A percentile compares a stretch with the other conserved stretches of the same genome.
Conservation (phyloP, 1,140 invertebrate genomes). For the Drosophila kohkoa region DNA sequence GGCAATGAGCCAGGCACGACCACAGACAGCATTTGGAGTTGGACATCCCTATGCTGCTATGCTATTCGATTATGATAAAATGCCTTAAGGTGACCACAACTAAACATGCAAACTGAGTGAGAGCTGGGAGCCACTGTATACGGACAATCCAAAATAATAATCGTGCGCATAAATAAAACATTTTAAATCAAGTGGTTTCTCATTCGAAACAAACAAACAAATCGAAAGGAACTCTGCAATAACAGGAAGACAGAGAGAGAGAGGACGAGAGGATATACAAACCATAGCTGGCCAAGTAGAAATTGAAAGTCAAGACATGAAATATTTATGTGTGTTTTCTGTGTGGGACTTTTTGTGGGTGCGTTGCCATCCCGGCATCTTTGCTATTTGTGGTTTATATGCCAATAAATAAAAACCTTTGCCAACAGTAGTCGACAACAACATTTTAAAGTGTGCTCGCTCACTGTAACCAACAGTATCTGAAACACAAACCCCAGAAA, state of each 20-base stretch:
- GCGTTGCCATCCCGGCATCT: conserved; percentile 68
- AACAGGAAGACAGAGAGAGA: neutral
- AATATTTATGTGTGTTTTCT: conserved; percentile 71
- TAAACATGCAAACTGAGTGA: conserved; percentile 41
- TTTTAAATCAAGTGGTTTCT: conserved; percentile 76
- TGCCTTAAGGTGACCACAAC: conserved; percentile 70
- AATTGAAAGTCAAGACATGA: conserved; percentile 81
- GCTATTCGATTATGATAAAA: conserved; percentile 77
- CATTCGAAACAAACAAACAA: conserved; percentile 70
- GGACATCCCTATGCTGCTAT: conserved; percentile 51
- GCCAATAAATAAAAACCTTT: conserved; percentile 82
- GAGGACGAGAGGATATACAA: conserved; percentile 29
- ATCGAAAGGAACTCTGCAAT: conserved; percentile 53
- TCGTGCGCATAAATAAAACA: conserved; percentile 81
- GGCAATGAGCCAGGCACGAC: conserved; percentile 65
- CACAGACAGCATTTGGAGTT: conserved; percentile 40
- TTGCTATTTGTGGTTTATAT: conserved; percentile 81
- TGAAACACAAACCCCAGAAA: conserved; percentile 7
- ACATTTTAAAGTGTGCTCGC: conserved; percentile 69
- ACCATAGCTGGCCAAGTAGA: conserved; percentile 48
- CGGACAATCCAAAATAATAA: conserved; percentile 72
- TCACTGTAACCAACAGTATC: conserved; percentile 56
- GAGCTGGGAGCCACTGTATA: conserved; percentile 5
- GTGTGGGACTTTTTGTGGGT: conserved; percentile 62
- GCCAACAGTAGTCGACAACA: conserved; percentile 56